Conservation (phyloP, 2,888 invertebrate species). For the Odontomyia ornata region DNA sequence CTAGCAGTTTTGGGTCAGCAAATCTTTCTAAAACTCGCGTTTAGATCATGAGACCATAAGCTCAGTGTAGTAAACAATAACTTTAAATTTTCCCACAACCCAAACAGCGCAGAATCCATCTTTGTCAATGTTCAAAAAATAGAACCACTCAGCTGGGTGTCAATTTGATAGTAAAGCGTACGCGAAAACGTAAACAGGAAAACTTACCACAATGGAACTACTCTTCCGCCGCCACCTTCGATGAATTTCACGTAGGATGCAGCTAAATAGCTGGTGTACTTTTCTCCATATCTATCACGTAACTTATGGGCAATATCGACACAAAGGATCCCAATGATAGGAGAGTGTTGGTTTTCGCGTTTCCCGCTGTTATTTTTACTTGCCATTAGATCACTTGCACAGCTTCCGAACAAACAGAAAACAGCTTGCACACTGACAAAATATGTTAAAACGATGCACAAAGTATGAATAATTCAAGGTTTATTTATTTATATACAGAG, state of each 20-base stretch:
- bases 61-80: no score
- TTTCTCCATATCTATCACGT: conserved; percentile 65
- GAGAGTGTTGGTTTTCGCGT: neutral
- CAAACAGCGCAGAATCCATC: conserved; percentile 18
- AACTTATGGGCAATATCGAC: conserved; percentile 72
- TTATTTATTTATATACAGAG: no score
- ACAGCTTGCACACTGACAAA: no score
- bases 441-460: no score
- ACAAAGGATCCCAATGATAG: conserved; percentile 70
- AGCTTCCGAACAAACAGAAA: no score
- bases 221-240: conserved; percentile 84
- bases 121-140: conserved; percentile 22
- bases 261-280: conserved; percentile 77
- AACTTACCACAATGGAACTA: conserved; percentile 80
- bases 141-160: neutral
- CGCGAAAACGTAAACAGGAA: neutral
- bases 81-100: no score
- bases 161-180: neutral
- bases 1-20: no score
- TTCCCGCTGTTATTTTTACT: neutral
- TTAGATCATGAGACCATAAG: no score
- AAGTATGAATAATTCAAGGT: no score
- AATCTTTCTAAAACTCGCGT: no score
- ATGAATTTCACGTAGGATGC: conserved; percentile 87
- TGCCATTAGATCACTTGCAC: neutral